Evolutionary conservation across 2,888 invertebrate species (phyloP), one percentile per base, ranked within the genome.

Genomic region (Metopia argyrocephala): DNA sequence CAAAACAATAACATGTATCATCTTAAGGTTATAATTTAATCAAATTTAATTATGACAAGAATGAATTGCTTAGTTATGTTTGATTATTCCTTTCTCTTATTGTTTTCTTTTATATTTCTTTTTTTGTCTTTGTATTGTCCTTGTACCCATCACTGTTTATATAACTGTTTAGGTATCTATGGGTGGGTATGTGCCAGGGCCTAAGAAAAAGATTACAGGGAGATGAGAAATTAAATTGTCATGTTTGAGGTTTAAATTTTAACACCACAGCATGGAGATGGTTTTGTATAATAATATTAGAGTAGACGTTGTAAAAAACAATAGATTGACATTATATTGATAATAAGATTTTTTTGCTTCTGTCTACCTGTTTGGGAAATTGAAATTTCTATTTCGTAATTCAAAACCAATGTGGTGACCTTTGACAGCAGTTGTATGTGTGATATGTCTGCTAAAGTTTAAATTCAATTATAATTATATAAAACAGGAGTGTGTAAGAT

Each of bases 1-100:
- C 81, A 78, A 78, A 81, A 81, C 74, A 78, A 78, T 75, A 78
- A 74, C 69, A 78, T 78, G 62, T 66, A 69, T 78, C 74, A 66
- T 81, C 78, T 74, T 50, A 70, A 65, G 64, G 74, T 74, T 74
- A 70, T 81, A 81, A 81, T 81, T 81, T 78, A 78, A 81, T 78
- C 81, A 81, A 81, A 78, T 81, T 81, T 78, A 81, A 81, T 81
- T 81, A 81, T 78, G 81, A 81, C 81, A 81, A 78, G 65, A 78
- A 81, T 75, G 78, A 75, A 74, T 81, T 75, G 70, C 66, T 66
- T 66, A 28, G 28, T 61, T 31, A 48, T 56, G 54, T 54, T 3
- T 56, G 25, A 20, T 6, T 18, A 27, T 27, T 38, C 15, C 38
- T 9, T 38, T 6, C 3, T 38, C 38, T 12, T 2, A 9, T 2